phyloP scores from a whole-genome alignment of 2,888 invertebrate genomes.

The Copidosoma aretas region DNA sequence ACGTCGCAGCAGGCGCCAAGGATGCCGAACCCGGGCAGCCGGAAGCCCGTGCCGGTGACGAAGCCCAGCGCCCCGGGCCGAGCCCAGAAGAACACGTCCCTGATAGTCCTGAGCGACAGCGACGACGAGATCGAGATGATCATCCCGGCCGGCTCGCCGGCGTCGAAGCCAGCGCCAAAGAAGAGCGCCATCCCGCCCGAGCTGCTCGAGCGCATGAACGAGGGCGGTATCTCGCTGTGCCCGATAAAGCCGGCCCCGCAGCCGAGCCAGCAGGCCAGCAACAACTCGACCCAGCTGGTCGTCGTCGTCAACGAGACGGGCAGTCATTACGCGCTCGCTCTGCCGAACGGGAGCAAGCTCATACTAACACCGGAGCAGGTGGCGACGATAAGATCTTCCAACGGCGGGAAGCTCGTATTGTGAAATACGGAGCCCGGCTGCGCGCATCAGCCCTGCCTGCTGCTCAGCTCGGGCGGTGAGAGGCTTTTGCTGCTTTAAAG shows the following conservation, averaged over 20 bases:
- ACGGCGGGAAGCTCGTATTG: constrained; percentile 58
- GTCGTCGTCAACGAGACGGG: constrained; percentile 61
- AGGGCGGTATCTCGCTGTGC: constrained; percentile 59
- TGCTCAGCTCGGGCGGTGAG: background rate
- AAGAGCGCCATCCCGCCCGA: constrained; percentile 43
- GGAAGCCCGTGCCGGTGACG: background rate
- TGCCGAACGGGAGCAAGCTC: constrained; percentile 60
- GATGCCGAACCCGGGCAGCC: background rate
- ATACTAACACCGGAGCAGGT: constrained; percentile 61
- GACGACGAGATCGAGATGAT: constrained; percentile 61
- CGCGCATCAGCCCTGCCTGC: background rate
- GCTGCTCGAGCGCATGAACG: constrained; percentile 57
- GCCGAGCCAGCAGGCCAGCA: constrained; percentile 30
- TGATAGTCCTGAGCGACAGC: constrained; percentile 58
- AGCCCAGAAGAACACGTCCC: constrained; percentile 51
- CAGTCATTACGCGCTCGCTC: constrained; percentile 59
- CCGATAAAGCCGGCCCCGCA: constrained; percentile 51
- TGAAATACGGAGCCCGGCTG: constrained; percentile 41
- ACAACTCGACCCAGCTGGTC: constrained; percentile 50
- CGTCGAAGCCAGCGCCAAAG: background rate
- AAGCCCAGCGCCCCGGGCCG: constrained; percentile 5
- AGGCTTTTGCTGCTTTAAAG: constrained; percentile 2
- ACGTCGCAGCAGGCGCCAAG: background rate
- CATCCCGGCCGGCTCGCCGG: constrained; percentile 44
- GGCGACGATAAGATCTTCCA: constrained; percentile 60